Base-by-base conservation (phyloP, 2,113 vertebrate genomes). In the Pao palembangensis region DNA sequence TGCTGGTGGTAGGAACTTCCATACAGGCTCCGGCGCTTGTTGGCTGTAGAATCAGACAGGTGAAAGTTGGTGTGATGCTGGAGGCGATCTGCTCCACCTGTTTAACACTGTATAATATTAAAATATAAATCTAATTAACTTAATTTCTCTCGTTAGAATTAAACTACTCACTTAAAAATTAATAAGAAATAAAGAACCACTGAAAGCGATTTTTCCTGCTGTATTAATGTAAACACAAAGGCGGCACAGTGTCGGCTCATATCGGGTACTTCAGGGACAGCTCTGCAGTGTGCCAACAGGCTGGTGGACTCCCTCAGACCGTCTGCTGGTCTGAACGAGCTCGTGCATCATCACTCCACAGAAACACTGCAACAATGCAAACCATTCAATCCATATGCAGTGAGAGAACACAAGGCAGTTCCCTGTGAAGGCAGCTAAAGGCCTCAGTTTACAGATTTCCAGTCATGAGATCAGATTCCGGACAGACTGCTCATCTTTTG, bases 1-100 rank as follows among this genome's bases (percentile, higher is more conserved):
- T 92, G 91, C 0, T 92, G 90, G 67, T 87, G 93, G 88, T 94
- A 98, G 17, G 94, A 91, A 56, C 90, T 94, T 76, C 91, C 93
- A 72, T 96, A 98, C 53, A 98, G 89, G 88, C 92, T 96, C 79
- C 96, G 88, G 58, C 93, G 93, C 88, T 97, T 98, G 85, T 94
- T 92, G 63, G 92, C 97, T 98, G 76, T 51, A 64, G 66, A 83
- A 38, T 38, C 34, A 38, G 34, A 38, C 34, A 12, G 34, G 34
- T 31, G 23, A 58, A 18, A 4, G 31, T 13, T 16, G 18, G 18
- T 17, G 28, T 38, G 46, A 49, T 10, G 43, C 44, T 6, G 31
- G n/a, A 58, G 7, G 43, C 2, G 16, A 44, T 44, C 43, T 12
- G 14, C 14, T 16, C 43, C 43, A 5, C 43, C 12, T 17, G 15